phyloP scores from a whole-genome alignment of 2,113 vertebrate species.

The Notothenia coriiceps region DNA sequence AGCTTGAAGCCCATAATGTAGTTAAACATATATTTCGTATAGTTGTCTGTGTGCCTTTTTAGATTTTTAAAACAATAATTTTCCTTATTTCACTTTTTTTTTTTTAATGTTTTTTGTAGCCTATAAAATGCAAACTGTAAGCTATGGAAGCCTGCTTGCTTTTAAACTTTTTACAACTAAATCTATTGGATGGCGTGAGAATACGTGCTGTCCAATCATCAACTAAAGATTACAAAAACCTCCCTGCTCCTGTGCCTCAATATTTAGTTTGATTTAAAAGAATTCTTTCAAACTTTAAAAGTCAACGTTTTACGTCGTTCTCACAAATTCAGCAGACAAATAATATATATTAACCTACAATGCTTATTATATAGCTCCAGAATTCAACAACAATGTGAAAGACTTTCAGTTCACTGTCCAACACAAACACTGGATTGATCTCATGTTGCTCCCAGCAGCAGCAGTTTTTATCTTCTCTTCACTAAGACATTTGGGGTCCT shows the following conservation, averaged over 20 bases:
- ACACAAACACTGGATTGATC: neutral
- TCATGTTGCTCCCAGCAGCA: slow-evolving; percentile 19
- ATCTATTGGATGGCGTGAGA: no score
- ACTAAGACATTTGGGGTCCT: slow-evolving; percentile 17
- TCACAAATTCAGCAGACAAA: no score
- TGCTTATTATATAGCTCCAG: no score
- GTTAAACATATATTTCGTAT: neutral
- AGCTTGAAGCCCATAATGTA: neutral
- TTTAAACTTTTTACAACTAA: no score
- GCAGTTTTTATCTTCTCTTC: slow-evolving; percentile 17
- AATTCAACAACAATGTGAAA: no score
- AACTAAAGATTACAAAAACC: neutral
- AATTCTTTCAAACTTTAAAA: no score
- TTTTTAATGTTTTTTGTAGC: neutral
- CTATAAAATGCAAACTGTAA: neutral
- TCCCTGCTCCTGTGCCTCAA: neutral
- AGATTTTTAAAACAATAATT: neutral
- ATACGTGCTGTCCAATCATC: neutral
- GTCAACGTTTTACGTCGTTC: no score
- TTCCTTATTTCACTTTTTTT: neutral
- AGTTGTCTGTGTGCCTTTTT: neutral
- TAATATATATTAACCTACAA: no score
- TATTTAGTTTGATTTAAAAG: neutral
- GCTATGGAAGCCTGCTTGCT: neutral
- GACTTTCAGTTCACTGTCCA: no score